Percentiles rank a stretch among this genome's conserved stretches.
phyloP scores from a whole-genome alignment of 2,113 vertebrate species.

The Rhodinocichla rosea region DNA sequence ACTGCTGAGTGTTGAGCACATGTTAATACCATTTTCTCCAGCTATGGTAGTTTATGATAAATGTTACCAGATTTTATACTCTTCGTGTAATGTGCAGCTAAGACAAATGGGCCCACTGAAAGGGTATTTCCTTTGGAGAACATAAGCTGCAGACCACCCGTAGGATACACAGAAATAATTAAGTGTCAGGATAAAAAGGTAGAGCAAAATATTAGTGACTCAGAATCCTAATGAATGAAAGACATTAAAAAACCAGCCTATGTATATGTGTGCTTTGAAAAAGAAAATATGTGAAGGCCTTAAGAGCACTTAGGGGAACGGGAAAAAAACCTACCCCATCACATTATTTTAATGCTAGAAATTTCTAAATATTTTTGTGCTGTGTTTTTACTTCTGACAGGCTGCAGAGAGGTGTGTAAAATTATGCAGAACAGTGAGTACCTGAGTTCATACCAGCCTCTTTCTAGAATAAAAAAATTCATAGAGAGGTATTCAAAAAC shows the following conservation, averaged over 20 bases:
- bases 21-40: slow-evolving; percentile 59
- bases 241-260: background rate
- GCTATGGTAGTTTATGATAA: slow-evolving; percentile 60
- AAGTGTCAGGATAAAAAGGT: slow-evolving; percentile 26
- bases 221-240: background rate
- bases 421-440: background rate
- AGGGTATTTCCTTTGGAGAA: slow-evolving; percentile 52
- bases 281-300: background rate
- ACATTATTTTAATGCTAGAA: background rate
- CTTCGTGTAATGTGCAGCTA: slow-evolving; percentile 20
- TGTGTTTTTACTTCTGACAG: background rate
- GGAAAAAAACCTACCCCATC: background rate
- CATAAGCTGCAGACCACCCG: slow-evolving; percentile 41
- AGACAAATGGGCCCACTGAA: slow-evolving; percentile 54
- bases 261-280: background rate
- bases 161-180: slow-evolving; percentile 32
- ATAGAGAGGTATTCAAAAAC: background rate
- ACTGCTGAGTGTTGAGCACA: slow-evolving; percentile 46
- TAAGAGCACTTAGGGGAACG: background rate
- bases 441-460: background rate
- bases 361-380: background rate
- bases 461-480: background rate
- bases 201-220: background rate
- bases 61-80: slow-evolving; percentile 53
- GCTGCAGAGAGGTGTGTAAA: background rate